Evolutionary conservation across 2,113 vertebrate genomes (phyloP).

Genomic region (Dromiciops gliroides): DNA sequence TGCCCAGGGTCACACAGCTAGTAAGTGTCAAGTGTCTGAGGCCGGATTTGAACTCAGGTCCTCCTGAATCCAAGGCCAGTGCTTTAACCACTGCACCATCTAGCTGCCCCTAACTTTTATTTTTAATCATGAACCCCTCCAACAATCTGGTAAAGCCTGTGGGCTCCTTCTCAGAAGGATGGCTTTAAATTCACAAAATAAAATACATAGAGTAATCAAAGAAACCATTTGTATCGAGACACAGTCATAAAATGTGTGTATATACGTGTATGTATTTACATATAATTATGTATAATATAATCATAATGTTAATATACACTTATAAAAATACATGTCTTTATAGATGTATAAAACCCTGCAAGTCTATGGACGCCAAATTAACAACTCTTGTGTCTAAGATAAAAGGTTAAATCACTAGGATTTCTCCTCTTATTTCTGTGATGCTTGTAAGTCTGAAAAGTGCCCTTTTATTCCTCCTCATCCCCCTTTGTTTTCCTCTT

Average conservation of each 20-base stretch:
- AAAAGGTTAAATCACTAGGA: neutral
- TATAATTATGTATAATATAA: too few species aligned
- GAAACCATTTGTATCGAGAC: neutral
- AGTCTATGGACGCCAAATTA: neutral
- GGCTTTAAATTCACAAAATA: neutral
- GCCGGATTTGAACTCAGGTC: too few species aligned
- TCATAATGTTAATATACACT: neutral
- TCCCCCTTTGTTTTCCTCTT: neutral
- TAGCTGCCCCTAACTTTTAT: too few species aligned
- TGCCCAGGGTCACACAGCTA: too few species aligned
- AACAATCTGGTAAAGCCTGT: neutral
- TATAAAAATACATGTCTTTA: too few species aligned
- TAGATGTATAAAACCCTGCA: too few species aligned
- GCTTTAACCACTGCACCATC: too few species aligned
- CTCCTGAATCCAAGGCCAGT: too few species aligned
- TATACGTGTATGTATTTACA: too few species aligned
- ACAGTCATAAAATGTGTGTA: neutral
- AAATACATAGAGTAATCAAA: neutral
- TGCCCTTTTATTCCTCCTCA: neutral
- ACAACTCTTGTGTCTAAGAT: neutral
- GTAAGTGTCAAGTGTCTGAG: too few species aligned
- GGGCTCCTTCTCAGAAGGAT: neutral
- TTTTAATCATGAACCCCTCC: neutral
- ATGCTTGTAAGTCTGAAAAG: neutral
- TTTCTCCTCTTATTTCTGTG: neutral